A percentile compares a stretch with the other conserved stretches of the same genome.
These are phyloP conservation scores for Macrosoma leucophasiata DNA, from an alignment of 2,888 invertebrate species.

Conservation along the genomic window DNA sequence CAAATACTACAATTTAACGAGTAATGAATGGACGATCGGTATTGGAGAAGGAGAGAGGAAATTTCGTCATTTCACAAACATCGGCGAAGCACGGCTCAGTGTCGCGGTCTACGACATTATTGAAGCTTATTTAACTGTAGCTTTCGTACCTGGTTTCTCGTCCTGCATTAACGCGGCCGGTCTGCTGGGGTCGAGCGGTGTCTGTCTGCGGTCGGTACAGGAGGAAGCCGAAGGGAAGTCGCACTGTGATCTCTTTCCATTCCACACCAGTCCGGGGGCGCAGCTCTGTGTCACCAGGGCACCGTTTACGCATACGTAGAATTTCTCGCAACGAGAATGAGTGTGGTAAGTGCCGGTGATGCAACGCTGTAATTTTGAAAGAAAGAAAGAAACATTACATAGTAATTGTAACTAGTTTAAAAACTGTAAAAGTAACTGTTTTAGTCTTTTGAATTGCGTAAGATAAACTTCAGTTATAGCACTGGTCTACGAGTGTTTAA, in stretches of 20 bases:
- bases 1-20: no score
- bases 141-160: conserved; percentile 35
- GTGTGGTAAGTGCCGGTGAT: conserved; percentile 84
- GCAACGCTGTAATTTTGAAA: conserved; percentile 58
- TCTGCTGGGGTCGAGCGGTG: conserved; percentile 35
- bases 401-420: not conserved
- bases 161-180: conserved; percentile 36
- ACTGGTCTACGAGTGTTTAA: no score
- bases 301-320: conserved; percentile 86
- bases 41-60: no score
- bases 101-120: no score
- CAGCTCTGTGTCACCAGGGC: conserved; percentile 82
- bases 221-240: conserved; percentile 83
- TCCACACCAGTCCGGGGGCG: conserved; percentile 86
- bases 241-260: conserved; percentile 79
- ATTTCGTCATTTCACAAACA: no score
- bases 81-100: no score
- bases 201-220: conserved; percentile 66
- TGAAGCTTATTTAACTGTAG: no score
- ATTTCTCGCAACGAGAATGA: conserved; percentile 82
- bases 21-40: no score
- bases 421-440: not conserved
- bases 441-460: not conserved
- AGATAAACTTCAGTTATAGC: no score
- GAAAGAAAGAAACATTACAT: not conserved